phyloP scores from a whole-genome alignment of 92 coral and sea anemone species.

The Nematostella vectensis region DNA sequence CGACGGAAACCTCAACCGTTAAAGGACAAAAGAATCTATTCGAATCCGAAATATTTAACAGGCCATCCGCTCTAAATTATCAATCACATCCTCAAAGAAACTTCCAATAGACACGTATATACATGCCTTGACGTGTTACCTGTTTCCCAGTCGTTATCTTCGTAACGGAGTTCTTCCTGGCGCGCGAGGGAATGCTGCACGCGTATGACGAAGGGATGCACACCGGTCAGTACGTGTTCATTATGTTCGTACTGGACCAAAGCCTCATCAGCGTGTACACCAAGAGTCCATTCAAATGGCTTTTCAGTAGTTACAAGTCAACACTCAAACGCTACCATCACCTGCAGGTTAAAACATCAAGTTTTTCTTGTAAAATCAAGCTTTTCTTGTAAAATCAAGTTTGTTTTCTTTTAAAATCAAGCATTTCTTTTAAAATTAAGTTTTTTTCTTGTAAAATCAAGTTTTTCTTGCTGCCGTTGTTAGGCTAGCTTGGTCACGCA shows the following conservation, averaged over 20 bases:
- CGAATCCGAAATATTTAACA: no score
- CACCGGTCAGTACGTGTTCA: conserved; percentile 76
- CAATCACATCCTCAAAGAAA: no score
- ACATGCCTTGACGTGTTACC: no score
- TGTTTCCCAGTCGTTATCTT: conserved; percentile 63
- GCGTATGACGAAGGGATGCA: conserved; percentile 82
- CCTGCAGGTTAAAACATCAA: conserved; percentile 4
- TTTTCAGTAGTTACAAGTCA: conserved; percentile 54
- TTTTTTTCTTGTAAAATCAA: conserved; percentile 3
- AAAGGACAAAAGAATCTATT: no score
- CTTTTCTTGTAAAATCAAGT: neutral
- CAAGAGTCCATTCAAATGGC: conserved; percentile 71
- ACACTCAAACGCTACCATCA: conserved; percentile 44
- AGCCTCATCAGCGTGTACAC: conserved; percentile 30
- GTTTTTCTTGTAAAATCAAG: conserved; percentile 1
- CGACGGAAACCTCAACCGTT: no score
- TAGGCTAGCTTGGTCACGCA: no score
- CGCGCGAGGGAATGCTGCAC: conserved; percentile 86
- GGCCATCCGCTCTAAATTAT: no score
- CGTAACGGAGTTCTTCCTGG: conserved; percentile 64
- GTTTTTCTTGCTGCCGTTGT: no score
- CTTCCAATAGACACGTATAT: no score
- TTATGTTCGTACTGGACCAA: conserved; percentile 74
- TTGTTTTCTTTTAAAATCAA: neutral
- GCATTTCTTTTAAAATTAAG: conserved; percentile 2